These are phyloP conservation scores for Tricholauxania praeusta DNA, from an alignment of 2,888 invertebrate species.

Conservation along the genomic window DNA sequence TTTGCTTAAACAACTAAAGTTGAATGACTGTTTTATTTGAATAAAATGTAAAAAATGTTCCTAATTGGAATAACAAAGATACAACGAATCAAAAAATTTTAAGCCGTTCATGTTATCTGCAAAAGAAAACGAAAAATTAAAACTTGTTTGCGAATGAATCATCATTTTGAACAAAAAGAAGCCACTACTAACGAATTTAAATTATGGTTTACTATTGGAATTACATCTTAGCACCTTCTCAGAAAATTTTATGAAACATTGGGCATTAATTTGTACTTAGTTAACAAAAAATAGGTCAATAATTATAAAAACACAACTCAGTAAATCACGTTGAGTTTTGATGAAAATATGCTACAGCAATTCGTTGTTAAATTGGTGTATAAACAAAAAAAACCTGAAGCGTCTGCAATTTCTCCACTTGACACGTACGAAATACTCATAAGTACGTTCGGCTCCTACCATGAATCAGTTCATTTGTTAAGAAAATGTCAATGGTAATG, in stretches of 20 bases:
- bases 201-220: no score
- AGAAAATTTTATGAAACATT: constrained; percentile 10
- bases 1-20: background rate
- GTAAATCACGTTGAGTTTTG: background rate
- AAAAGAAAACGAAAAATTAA: background rate
- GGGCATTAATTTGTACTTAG: background rate
- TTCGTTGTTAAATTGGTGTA: background rate
- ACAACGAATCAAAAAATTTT: background rate
- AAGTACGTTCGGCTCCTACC: no score
- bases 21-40: constrained; percentile 14
- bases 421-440: background rate
- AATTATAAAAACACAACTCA: background rate
- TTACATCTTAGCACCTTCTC: constrained; percentile 15
- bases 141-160: constrained; percentile 1
- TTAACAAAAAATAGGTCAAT: background rate
- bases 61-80: constrained; percentile 11
- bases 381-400: background rate
- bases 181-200: no score
- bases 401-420: constrained; percentile 9
- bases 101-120: background rate
- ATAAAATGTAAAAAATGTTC: background rate
- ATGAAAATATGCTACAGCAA: background rate
- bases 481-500: no score
- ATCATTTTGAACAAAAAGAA: no score
- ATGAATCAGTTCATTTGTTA: background rate